Conservation (phyloP, 37 sponge, comb jelly and placozoan species). For the Lycopodina hypogea region DNA sequence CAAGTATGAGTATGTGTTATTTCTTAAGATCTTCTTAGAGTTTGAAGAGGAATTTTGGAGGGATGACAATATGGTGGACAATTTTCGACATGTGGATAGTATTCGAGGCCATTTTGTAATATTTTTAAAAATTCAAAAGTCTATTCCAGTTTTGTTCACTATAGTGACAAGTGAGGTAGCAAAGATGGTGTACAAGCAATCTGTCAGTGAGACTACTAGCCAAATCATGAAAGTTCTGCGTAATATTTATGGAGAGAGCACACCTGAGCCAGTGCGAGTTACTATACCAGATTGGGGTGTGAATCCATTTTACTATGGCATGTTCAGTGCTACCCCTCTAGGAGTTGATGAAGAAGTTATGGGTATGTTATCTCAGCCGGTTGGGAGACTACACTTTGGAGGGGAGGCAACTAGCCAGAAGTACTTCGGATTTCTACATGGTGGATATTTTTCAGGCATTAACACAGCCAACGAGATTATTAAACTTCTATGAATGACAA, state of each 20-base stretch:
- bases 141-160: neutral
- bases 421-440: slow-evolving; percentile 51
- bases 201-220: slow-evolving; percentile 7
- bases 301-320: slow-evolving; percentile 48
- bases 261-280: slow-evolving; percentile 22
- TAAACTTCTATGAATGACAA: too few relatives aligned
- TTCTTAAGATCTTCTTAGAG: too few relatives aligned
- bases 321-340: slow-evolving; percentile 27
- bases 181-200: slow-evolving; percentile 1
- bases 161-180: slow-evolving; percentile 41
- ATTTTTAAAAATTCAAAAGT: neutral
- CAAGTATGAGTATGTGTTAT: neutral
- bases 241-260: slow-evolving; percentile 23
- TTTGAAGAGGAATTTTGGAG: too few relatives aligned
- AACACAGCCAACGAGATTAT: slow-evolving; percentile 34
- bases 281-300: slow-evolving; percentile 40
- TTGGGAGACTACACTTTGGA: slow-evolving; percentile 52
- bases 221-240: slow-evolving; percentile 46
- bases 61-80: neutral
- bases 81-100: neutral
- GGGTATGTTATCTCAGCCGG: neutral
- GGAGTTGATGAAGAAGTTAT: neutral
- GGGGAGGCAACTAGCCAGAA: slow-evolving; percentile 29
- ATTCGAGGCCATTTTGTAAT: neutral
- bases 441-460: slow-evolving; percentile 56